Evolutionary conservation across 2,888 invertebrate genomes (phyloP), one percentile per base, ranked within the genome.

Genomic region (Agrotis exclamationis): DNA sequence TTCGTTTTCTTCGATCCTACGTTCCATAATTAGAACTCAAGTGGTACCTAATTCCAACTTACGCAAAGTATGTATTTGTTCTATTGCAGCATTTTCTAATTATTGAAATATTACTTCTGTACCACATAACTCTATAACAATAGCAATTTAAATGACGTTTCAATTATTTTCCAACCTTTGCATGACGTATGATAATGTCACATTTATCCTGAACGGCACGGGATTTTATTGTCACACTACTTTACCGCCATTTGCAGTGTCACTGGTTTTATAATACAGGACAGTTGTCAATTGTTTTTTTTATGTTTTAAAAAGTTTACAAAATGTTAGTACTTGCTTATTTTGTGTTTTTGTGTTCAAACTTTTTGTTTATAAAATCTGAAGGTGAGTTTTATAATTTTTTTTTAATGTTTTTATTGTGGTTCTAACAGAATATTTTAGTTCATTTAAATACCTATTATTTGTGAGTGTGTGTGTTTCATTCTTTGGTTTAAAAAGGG

Each of bases 381-480:
- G 53, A 64, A 47, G 79, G 79, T 79, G 50, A 80, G 80, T 80
- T 53, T 56, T 7, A 7, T 1, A 7, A 7, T 7, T 7, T 7
- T 33, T 33, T 7, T 7, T 33, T 1, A 7, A 7, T 33, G 5
- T 33, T 33, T 6, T 33, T 33, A 7, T 33, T 33, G 33, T 33
- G 33, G 33, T 6, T 33, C 0, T 33, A 33, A 33, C 5, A 1
- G 1, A 7, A 33, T 33, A 7, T 33, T 33, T 39, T 39, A 11
- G 11, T 39, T 11, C 9, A 39, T 39, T 39, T 9, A 39, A 39
- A 39, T 39, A 11, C 9, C 39, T 14, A 5, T 45, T 45, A 11
- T 54, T 48, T 16, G 53, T 63, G 53, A 20, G 39, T 39, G 53
- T 54, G 47, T 50, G 5, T n/a, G 13, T 57, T 57, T 18, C 7